Percentiles rank a stretch among this genome's conserved stretches.
These are phyloP conservation scores for Plotosus lineatus DNA, from an alignment of 2,113 vertebrate species.

Conservation along the genomic window DNA sequence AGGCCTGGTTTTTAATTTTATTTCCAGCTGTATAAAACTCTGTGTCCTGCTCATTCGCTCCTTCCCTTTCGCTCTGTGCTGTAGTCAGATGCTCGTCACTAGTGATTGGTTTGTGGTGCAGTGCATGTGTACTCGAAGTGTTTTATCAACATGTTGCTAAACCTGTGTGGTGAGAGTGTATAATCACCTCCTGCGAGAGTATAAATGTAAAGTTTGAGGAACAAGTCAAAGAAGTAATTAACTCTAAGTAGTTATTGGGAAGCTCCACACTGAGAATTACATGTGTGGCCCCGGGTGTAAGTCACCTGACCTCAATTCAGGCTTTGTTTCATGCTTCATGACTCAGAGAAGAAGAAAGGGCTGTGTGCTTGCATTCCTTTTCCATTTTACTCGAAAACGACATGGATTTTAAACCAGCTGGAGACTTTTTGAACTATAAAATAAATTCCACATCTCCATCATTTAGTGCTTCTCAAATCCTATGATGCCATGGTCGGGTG, in stretches of 20 bases:
- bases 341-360: background rate
- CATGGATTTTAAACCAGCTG: too few relatives aligned
- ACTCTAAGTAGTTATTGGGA: background rate
- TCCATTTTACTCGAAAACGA: too few relatives aligned
- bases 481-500: too few relatives aligned
- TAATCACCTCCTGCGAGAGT: background rate
- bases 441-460: too few relatives aligned
- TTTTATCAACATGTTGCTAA: background rate
- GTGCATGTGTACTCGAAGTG: background rate
- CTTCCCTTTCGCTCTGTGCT: background rate
- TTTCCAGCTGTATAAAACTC: background rate
- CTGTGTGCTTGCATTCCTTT: background rate
- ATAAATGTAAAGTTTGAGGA: background rate
- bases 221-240: background rate
- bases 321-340: background rate
- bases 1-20: background rate
- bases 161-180: background rate
- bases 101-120: background rate
- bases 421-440: too few relatives aligned
- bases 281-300: background rate
- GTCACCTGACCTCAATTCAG: slow-evolving; percentile 6
- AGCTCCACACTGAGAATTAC: background rate
- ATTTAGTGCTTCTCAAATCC: too few relatives aligned
- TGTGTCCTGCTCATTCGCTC: too few relatives aligned
- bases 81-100: background rate